These are phyloP conservation scores for Nothoprocta perdicaria DNA, from an alignment of 2,113 vertebrate species.

Conservation along the genomic window DNA sequence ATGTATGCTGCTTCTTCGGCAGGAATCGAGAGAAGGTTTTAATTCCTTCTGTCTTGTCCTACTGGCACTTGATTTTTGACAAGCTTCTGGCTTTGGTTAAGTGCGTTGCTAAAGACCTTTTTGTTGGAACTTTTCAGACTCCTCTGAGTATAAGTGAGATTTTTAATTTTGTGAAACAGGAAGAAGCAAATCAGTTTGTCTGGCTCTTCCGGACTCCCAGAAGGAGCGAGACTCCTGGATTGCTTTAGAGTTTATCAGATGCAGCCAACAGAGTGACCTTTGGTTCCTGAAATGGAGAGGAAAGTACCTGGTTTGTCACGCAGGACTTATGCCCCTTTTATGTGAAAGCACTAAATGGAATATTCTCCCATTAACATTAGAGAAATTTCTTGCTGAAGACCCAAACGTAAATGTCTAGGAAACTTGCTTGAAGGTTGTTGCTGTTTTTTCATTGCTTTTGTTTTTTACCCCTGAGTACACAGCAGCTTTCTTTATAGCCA, in stretches of 20 bases:
- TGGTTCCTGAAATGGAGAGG: conserved; percentile 60
- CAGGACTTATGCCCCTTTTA: conserved; percentile 5
- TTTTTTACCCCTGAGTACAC: not conserved
- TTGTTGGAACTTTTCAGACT: conserved; percentile 68
- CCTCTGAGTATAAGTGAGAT: conserved; percentile 78
- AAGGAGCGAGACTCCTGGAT: conserved; percentile 71
- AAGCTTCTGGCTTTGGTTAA: conserved; percentile 83
- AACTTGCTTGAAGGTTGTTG: conserved; percentile 48
- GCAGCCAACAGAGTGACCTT: conserved; percentile 78
- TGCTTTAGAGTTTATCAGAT: conserved; percentile 79
- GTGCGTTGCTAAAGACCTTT: conserved; percentile 66
- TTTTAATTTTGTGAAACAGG: conserved; percentile 82
- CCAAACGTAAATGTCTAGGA: conserved; percentile 29
- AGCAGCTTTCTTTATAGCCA: conserved; percentile 66
- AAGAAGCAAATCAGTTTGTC: conserved; percentile 81
- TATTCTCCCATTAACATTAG: conserved; percentile 29
- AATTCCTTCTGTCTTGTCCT: conserved; percentile 64
- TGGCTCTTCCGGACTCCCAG: conserved; percentile 74
- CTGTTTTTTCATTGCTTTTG: not conserved
- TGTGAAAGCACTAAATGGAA: conserved; percentile 52
- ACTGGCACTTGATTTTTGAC: conserved; percentile 27
- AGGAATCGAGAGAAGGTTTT: not conserved
- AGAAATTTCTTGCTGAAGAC: conserved; percentile 47
- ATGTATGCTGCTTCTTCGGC: not conserved
- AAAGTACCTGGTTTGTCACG: conserved; percentile 54